phyloP scores from a whole-genome alignment of 2,888 invertebrate species.

The Meiosimyza platycephala region DNA sequence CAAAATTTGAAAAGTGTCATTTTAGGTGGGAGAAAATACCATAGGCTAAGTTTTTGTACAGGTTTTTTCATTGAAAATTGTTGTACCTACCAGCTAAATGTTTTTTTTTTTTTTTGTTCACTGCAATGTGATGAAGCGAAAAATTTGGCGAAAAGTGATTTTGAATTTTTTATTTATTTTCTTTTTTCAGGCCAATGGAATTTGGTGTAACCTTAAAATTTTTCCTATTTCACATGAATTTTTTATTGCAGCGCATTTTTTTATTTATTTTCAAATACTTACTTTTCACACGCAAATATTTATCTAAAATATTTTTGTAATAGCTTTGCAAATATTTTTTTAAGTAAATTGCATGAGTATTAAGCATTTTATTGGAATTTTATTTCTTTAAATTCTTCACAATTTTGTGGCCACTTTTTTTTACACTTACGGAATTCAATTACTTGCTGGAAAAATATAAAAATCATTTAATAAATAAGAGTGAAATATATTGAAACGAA shows the following conservation, averaged over 20 bases:
- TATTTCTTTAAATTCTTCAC: too few relatives aligned
- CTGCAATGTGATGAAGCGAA: not conserved
- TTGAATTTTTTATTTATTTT: not conserved
- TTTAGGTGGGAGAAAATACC: not conserved
- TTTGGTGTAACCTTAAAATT: conserved; percentile 1
- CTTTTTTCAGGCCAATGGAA: not conserved
- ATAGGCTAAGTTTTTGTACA: conserved; percentile 4
- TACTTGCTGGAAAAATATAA: too few relatives aligned
- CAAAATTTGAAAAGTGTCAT: not conserved
- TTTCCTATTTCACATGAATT: too few relatives aligned
- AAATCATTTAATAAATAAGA: too few relatives aligned
- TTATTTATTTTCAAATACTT: conserved; percentile 11
- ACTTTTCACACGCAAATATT: conserved; percentile 12
- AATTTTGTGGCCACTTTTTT: too few relatives aligned
- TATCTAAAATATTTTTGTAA: conserved; percentile 6
- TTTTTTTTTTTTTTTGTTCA: not conserved
- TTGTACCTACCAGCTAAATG: not conserved
- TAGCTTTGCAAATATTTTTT: conserved; percentile 16
- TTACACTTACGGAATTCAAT: too few relatives aligned
- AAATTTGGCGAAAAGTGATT: conserved; percentile 10
- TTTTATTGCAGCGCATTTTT: not conserved
- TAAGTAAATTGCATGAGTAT: not conserved
- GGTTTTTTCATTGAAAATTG: conserved; percentile 20
- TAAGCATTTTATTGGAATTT: too few relatives aligned
- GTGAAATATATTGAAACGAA: too few relatives aligned